Evolutionary conservation across 1,140 invertebrate genomes (phyloP), one percentile per base, ranked within the genome.

Genomic region (Acromyrmex heyeri): DNA sequence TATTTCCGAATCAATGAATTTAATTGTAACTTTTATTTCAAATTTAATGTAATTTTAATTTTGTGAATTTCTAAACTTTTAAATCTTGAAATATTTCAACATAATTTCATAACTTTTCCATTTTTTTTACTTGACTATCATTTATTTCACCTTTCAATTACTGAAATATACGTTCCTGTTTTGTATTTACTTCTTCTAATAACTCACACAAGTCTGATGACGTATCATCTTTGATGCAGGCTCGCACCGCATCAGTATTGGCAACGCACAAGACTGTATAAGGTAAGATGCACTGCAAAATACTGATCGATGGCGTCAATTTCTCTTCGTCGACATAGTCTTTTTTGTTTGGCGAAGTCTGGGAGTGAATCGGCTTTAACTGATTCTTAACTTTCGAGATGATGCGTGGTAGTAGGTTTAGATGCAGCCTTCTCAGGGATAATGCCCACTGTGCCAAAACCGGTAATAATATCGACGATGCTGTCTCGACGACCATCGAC

Each of bases 401-500:
- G 16, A 95, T 90, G 2, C 94, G 91, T 18, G 94, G 92, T 27
- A 96, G 77, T 4, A 96, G 85, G 82, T 95, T 95, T 8, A 95
- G 93, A 44, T 95, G 94, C 24, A 97, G 92, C 27, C 95, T 94
- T 27, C 94, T 95, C 12, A 96, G 91, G 65, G 96, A 95, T 44
- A 96, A 93, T 8, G 97, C 96, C 97, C 97, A 97, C 86, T 96
- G 95, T 0, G 96, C 97, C 70, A 96, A 88, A 27, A 96, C 95
- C 5, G 96, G 96, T 65, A 96, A 91, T 69, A 97, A 92, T 50
- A 96, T 85, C 62, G 94, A 92, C 16, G 92, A 92, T 2, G 95
- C 94, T 55, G 95, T 91, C 38, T 96, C 94, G 3, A 96, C 92
- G 21, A 97, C 96, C 79, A 93, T 90, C n/a, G 94, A 86, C 61